Base-by-base conservation (phyloP, 1,140 invertebrate genomes). In the Luehdorfia chinensis region DNA sequence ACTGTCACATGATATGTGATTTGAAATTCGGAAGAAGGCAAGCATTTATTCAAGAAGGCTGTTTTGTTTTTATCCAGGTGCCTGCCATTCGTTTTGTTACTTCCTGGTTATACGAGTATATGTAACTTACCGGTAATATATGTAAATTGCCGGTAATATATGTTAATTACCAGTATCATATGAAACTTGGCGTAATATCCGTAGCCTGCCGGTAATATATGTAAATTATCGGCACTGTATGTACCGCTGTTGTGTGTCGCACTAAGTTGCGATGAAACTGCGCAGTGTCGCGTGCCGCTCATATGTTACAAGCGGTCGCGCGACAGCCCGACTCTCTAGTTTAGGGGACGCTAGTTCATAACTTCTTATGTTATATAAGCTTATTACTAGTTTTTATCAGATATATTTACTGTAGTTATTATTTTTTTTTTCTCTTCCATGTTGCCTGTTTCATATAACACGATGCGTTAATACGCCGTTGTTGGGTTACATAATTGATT, bases 371-470 rank as follows among this genome's bases (percentile, higher is more conserved):
- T 70, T 72, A 50, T 69, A 59, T 84, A 83, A 80, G 70, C 66
- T 80, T 75, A 73, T 55, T 48, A 47, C 62, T 81, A 81, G 69
- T 66, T 83, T 75, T 70, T 78, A 76, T 78, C 66, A 76, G 64
- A 66, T 73, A 79, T 81, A 75, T 81, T 75, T 81, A 80, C 70
- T 74, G 67, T 64, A 70, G 59, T 60, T 70, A 66, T 73, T 67
- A 67, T 64, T 72, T 74, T 66, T 62, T 70, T 55, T 66, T 67
- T 79, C 71, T 79, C 68, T 81, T 76, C 71, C 68, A 64, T 63
- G 69, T 77, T 71, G 83, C 73, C 83, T 80, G 68, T 79, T 75
- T 71, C 66, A 61, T 71, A 55, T 34, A 53, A 67, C 55, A 62
- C 50, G 55, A 53, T 46, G 61, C 62, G 64, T 54, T 30, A 50